Base-by-base conservation (phyloP, 2,113 vertebrate genomes). In the Pipra filicauda region DNA sequence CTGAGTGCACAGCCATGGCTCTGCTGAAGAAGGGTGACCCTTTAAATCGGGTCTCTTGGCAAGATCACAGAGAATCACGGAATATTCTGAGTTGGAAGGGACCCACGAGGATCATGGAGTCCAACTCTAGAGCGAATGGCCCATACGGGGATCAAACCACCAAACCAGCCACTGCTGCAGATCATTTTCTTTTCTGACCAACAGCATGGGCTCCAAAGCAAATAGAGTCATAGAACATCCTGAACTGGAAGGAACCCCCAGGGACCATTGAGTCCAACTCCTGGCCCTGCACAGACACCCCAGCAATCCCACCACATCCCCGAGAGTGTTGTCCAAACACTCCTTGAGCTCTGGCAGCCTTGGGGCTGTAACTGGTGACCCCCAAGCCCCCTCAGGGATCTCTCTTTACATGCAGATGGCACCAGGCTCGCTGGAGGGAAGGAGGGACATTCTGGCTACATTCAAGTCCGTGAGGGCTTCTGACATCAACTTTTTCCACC, bases 311-410 rank as follows among this genome's bases (percentile, higher is more conserved):
- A 57, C 49, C 26, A 31, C 9, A 12, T 33, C 41, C 31, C 41
- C 15, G 15, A 19, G 15, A 19, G 18, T 1, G 0, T 11, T 70
- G 41, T 28, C 35, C 64, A 57, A 35, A 62, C 0, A 0, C 8
- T 35, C 8, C 71, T 69, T 22, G 35, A 70, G 22, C 26, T 43
- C 41, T 48, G 62, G 24, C 55, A 76, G 71, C 48, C 55, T 28
- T 27, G 41, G 71, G 64, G 27, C 55, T 71, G 64, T 23, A 23
- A 3, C 17, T 41, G 54, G 27, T 65, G 76, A n/a, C 12, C 31
- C 30, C 37, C 19, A 69, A 62, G 61, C 9, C 20, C 33, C 35
- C 16, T 27, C 43, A 16, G 23, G 11, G 31, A 49, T 19, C 30
- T 33, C 51, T 55, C 58, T 35, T 26, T 17, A 22, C 23, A 44